phyloP scores from a whole-genome alignment of 2,797 vertebrate genomes.

The Botia almorhae region DNA sequence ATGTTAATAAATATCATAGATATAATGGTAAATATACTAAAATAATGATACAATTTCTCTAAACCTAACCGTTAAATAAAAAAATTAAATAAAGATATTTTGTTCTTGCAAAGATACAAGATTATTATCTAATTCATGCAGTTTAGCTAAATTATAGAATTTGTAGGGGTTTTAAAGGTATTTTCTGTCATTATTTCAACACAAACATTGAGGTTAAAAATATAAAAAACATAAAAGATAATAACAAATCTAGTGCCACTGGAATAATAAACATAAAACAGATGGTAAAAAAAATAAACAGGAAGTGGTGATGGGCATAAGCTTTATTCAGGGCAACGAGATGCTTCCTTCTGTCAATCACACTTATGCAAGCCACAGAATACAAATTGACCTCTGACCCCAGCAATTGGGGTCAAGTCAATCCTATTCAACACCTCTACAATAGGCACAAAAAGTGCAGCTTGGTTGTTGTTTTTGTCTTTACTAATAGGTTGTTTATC shows the following conservation, averaged over 20 bases:
- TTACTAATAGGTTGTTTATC: not conserved
- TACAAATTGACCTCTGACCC: slow-evolving; percentile 50
- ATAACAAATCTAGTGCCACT: not conserved
- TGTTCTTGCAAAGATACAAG: no score
- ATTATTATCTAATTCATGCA: no score
- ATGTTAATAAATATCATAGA: no score
- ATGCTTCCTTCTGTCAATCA: slow-evolving; percentile 57
- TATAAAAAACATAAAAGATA: no score
- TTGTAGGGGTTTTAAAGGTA: not conserved
- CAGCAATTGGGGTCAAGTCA: slow-evolving; percentile 29
- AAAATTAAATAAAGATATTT: no score
- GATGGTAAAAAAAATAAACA: not conserved
- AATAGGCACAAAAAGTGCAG: not conserved
- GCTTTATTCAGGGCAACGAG: slow-evolving; percentile 51
- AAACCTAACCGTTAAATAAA: no score
- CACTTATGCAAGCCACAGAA: slow-evolving; percentile 35
- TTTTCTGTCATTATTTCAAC: not conserved
- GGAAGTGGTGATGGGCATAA: slow-evolving; percentile 5
- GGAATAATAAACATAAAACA: not conserved
- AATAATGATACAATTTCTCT: no score
- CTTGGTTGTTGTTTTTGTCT: not conserved
- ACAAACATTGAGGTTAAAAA: not conserved
- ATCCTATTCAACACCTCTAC: slow-evolving; percentile 15
- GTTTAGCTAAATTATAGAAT: no score
- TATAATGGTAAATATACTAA: no score